Base-by-base conservation (phyloP, 2,888 invertebrate species). In the Drosophila villosipedis region DNA sequence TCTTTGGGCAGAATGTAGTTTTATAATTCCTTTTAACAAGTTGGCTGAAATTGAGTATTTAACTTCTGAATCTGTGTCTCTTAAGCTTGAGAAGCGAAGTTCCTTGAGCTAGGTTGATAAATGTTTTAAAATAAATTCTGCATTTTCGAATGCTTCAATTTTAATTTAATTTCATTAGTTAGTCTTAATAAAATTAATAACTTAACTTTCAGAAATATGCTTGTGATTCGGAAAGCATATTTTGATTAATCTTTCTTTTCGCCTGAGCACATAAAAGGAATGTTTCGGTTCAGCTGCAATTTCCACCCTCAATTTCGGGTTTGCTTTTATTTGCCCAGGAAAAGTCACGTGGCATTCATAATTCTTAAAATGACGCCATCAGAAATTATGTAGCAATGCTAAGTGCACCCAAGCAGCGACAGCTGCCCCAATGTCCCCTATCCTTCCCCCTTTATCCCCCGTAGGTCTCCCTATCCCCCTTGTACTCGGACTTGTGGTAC, bases 271-370 rank as follows among this genome's bases (percentile, higher is more conserved):
- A 71, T 66, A 54, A 68, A 67, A 35, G 10, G 35, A 64, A 74
- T 76, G 76, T 70, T 73, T 63, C 73, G 79, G 69, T 76, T 73
- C 67, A 70, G 55, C 62, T 73, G 65, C 65, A 76, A 63, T 57
- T 66, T 30, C 5, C 58, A 30, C 19, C 62, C 60, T 50, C 64
- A 43, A 43, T 49, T 67, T 66, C 19, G 28, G 55, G 35, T 39
- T n/a, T 49, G 59, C 31, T 69, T 73, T 78, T 81, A 71, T 86
- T 84, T 86, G 79, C 65, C 79, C 79, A 77, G 74, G 68, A 82
- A 78, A 82, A 87, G 91, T 92, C 92, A 92, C 92, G 92, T 92
- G 92, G 92, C 92, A 91, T 92, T 91, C 92, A 92, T 92, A 92
- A 92, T 92, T 92, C 92, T 91, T 91, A 88, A 88, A 90, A 90